These are phyloP conservation scores for Ellobius talpinus DNA, from an alignment of 2,113 vertebrate genomes.

Conservation along the genomic window DNA sequence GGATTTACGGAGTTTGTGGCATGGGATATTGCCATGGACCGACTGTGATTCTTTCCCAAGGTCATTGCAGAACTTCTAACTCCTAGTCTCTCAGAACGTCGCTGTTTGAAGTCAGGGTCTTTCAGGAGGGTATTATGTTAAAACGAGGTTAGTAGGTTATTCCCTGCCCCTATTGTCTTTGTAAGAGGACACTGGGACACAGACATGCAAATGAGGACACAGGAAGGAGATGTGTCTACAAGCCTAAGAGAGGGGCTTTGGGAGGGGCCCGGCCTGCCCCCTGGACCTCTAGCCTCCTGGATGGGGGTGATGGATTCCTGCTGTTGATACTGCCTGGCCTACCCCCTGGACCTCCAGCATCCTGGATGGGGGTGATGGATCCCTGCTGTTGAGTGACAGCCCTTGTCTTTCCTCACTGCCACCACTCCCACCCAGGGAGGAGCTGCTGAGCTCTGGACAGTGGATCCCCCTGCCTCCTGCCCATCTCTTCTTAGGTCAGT, in stretches of 20 bases:
- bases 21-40: background rate
- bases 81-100: background rate
- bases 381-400: no score
- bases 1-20: background rate
- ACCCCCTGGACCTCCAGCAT: background rate
- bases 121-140: background rate
- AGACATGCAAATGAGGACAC: rapidly evolving
- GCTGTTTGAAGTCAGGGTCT: background rate
- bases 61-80: background rate
- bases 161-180: background rate
- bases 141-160: background rate
- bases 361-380: background rate
- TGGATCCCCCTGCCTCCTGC: background rate
- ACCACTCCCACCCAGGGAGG: no score
- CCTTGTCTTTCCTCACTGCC: background rate
- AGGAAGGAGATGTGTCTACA: background rate
- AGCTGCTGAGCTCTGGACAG: rapidly evolving
- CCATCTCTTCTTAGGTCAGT: background rate
- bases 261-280: background rate
- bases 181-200: background rate
- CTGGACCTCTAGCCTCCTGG: background rate
- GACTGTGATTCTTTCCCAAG: background rate
- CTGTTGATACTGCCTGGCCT: rapidly evolving
- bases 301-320: background rate
- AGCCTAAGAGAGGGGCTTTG: background rate